Conservation (phyloP, 2,797 vertebrate genomes). For the Fratercula arctica region DNA sequence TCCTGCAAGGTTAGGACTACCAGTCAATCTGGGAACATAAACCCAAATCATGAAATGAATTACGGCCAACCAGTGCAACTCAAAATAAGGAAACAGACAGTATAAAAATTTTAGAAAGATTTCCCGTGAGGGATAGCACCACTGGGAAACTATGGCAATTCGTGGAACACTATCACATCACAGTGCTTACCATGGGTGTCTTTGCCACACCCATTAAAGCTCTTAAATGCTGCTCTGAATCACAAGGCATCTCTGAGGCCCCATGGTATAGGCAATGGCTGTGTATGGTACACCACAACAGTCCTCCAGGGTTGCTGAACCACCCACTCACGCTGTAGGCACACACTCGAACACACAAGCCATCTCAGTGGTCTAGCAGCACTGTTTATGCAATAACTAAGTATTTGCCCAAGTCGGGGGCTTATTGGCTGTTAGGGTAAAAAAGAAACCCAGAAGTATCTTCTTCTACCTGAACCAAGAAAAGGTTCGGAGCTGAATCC, state of each 20-base stretch:
- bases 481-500: not conserved
- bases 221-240: not conserved
- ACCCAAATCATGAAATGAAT: not conserved
- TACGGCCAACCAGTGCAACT: not conserved
- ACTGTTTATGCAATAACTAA: not conserved
- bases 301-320: not conserved
- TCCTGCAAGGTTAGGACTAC: not conserved
- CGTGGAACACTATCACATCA: not conserved
- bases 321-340: rapidly evolving
- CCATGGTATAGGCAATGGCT: not conserved
- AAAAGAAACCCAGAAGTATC: not conserved
- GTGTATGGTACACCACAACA: not conserved
- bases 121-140: not conserved
- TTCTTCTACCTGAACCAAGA: not conserved
- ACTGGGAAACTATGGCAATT: not conserved
- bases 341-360: not conserved
- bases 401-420: rapidly evolving
- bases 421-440: not conserved
- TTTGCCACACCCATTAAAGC: not conserved
- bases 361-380: not conserved
- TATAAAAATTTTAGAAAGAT: not conserved
- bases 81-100: not conserved
- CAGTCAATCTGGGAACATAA: not conserved
- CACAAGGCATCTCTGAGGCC: not conserved
- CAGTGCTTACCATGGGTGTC: not conserved